Percentiles rank a stretch among this genome's conserved stretches.
phyloP scores from a whole-genome alignment of 2,113 vertebrate species.

The Peromyscus leucopus region DNA sequence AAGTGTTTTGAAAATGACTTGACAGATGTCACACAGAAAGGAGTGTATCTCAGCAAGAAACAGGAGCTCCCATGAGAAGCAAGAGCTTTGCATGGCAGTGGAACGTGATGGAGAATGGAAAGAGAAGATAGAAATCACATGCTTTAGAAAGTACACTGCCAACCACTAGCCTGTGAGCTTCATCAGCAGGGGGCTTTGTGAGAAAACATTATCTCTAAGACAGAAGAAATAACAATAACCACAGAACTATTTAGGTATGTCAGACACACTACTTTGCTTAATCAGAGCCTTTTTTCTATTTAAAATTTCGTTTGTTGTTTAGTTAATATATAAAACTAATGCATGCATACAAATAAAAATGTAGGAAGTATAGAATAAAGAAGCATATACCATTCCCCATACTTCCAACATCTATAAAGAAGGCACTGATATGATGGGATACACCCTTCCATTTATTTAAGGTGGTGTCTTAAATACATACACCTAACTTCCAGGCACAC shows the following conservation, averaged over 20 bases:
- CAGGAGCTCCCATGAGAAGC: not conserved
- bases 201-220: not conserved
- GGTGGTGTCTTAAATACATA: not conserved
- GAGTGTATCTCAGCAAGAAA: not conserved
- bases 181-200: not conserved
- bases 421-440: not conserved
- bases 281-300: not conserved
- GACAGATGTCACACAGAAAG: not conserved
- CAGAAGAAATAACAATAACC: not conserved
- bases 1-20: conserved; percentile 18
- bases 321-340: not conserved
- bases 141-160: not conserved
- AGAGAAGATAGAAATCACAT: conserved; percentile 35
- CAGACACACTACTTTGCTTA: not conserved
- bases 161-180: not conserved
- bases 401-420: not conserved
- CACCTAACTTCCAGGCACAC: not conserved
- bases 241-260: not conserved
- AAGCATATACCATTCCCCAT: not conserved
- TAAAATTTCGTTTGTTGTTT: conserved; percentile 33
- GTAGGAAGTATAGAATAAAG: not conserved
- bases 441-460: not conserved
- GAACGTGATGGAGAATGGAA: not conserved
- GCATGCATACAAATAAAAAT: not conserved
- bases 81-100: not conserved